phyloP scores from a whole-genome alignment of 2,113 vertebrate species.

The Tichodroma muraria region DNA sequence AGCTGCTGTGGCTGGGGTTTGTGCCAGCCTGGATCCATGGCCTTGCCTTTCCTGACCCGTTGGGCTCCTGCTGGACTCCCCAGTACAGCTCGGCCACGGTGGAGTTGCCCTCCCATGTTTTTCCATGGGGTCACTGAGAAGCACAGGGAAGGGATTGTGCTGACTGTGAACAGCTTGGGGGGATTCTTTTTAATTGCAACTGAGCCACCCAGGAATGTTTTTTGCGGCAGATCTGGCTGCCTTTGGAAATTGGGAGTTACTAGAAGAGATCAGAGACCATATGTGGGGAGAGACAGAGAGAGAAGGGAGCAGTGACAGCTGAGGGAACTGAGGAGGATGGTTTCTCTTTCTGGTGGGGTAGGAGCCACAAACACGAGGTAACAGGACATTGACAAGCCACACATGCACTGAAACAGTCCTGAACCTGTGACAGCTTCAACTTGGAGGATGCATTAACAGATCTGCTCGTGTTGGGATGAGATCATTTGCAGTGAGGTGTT shows the following conservation, averaged over 20 bases:
- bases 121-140: background rate
- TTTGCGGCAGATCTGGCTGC: background rate
- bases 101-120: rapidly evolving
- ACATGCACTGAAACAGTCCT: rapidly evolving
- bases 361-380: rapidly evolving
- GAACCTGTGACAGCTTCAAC: too few species aligned
- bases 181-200: background rate
- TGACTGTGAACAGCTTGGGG: rapidly evolving
- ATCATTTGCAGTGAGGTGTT: rapidly evolving
- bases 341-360: background rate
- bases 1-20: background rate
- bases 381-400: background rate
- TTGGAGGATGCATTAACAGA: rapidly evolving
- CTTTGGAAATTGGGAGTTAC: background rate
- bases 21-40: background rate
- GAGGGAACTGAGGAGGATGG: background rate
- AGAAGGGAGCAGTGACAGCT: background rate
- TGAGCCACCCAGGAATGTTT: background rate
- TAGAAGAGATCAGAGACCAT: background rate
- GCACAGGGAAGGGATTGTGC: background rate
- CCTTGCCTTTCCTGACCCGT: background rate
- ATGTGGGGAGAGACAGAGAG: background rate
- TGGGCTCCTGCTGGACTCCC: background rate
- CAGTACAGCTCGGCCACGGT: rapidly evolving
- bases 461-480: too few species aligned